Base-by-base conservation (phyloP, 2,888 invertebrate genomes). In the Drosophila limbata region DNA sequence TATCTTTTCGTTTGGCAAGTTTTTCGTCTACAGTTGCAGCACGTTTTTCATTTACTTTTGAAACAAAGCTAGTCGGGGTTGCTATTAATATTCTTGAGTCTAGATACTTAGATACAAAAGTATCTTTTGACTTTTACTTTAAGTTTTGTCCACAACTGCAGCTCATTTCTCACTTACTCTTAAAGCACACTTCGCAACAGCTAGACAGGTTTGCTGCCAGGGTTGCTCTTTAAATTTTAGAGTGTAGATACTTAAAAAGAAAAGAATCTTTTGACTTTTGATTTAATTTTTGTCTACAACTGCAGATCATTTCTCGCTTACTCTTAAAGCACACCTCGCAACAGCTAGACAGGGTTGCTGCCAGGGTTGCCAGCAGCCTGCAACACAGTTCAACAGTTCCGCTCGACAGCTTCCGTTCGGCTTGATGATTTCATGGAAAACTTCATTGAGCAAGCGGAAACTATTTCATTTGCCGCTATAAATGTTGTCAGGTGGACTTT, bases 351-450 rank as follows among this genome's bases (percentile, higher is more conserved):
- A 35, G 55, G 44, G 31, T 55, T 55, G 42, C 40, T 17, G 31
- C 31, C 44, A 44, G 55, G 33, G 55, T 56, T 56, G 55, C 42
- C 42, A 19, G 33, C 56, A 31, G 21, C 39, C 55, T 48, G 62
- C 51, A 55, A 84, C 88, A 87, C 25, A 25, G 84, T 73, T 72
- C 68, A 80, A 73, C 77, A 84, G 89, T 84, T 84, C 83, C 89
- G 88, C 79, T 89, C 79, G 82, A 87, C 85, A 84, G 89, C 85
- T 89, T 84, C 89, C 84, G 84, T 85, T 84, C 79, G 73, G 85
- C 89, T 89, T 84, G 89, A 89, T 84, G 89, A 89, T 84, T 89
- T 89, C 88, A 79, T 84, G 79, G 82, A 87, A 84, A 84, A 89
- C 88, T 84, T 89, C 85, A 89, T 89, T 89, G 84, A 79, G 77